Percentiles rank a stretch among this genome's conserved stretches.
These are phyloP conservation scores for Spinibarbus caldwelli DNA, from an alignment of 2,797 vertebrate species.

Conservation along the genomic window DNA sequence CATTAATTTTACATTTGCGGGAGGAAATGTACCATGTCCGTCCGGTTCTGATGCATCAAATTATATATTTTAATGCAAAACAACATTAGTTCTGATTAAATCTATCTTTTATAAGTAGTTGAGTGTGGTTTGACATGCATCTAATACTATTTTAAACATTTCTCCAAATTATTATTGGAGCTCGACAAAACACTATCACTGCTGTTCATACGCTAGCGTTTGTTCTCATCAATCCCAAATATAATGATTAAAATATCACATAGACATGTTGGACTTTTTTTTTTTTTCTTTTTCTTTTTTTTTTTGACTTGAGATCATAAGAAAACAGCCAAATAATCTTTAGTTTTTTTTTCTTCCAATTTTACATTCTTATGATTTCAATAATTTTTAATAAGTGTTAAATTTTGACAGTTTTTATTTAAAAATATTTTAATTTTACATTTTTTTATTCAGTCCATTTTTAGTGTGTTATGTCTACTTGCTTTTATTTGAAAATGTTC, in stretches of 20 bases:
- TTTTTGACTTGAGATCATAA: neutral
- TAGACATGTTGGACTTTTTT: neutral
- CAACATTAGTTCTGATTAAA: neutral
- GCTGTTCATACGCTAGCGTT: neutral
- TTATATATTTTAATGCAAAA: slow-evolving; percentile 13
- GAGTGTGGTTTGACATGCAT: neutral
- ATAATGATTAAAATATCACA: neutral
- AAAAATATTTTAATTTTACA: neutral
- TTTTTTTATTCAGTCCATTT: too few species aligned
- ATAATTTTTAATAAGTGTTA: neutral
- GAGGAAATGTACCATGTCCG: slow-evolving; percentile 3
- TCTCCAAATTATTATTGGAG: neutral
- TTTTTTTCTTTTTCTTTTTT: neutral
- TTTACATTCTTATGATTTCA: neutral
- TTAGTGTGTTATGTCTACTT: neutral
- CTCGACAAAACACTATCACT: neutral
- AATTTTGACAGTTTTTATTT: neutral
- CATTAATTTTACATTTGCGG: slow-evolving; percentile 8
- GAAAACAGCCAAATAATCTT: too few species aligned
- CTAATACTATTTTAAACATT: slow-evolving; percentile 12
- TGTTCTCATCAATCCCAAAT: neutral
- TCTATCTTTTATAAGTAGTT: neutral
- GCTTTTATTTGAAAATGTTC: neutral
- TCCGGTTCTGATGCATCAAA: slow-evolving; percentile 20
- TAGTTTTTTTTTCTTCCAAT: neutral